Conservation (phyloP, 1,140 invertebrate species). For the Bilobella aurantiaca region DNA sequence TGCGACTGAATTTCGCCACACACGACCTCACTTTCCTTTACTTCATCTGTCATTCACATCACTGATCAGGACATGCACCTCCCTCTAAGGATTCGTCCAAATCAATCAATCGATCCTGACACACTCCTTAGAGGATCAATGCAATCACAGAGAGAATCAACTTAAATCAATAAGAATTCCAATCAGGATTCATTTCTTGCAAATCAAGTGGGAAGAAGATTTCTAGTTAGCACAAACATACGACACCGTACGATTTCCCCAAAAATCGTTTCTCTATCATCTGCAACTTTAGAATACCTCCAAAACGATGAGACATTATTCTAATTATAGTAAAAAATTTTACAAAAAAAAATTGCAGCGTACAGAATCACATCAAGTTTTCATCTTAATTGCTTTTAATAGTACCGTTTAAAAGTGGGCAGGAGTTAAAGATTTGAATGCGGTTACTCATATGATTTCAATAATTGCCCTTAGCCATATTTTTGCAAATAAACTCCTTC, state of each 20-base stretch:
- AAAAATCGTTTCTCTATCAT: no score
- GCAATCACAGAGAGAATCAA: neutral
- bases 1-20: no score
- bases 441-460: no score
- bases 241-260: no score
- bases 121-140: no score
- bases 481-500: no score
- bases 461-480: no score
- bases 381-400: no score
- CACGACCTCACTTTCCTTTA: neutral
- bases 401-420: no score
- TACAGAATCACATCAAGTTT: neutral
- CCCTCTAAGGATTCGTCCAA: neutral
- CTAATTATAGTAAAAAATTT: neutral
- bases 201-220: neutral
- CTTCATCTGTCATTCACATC: neutral
- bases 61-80: neutral
- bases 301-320: neutral
- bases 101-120: neutral
- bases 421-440: no score
- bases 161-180: neutral
- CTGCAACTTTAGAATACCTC: neutral
- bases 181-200: neutral
- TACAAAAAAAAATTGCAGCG: neutral
- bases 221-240: no score